Base-by-base conservation (phyloP, 2,113 vertebrate genomes). In the Zosterops japonicus region DNA sequence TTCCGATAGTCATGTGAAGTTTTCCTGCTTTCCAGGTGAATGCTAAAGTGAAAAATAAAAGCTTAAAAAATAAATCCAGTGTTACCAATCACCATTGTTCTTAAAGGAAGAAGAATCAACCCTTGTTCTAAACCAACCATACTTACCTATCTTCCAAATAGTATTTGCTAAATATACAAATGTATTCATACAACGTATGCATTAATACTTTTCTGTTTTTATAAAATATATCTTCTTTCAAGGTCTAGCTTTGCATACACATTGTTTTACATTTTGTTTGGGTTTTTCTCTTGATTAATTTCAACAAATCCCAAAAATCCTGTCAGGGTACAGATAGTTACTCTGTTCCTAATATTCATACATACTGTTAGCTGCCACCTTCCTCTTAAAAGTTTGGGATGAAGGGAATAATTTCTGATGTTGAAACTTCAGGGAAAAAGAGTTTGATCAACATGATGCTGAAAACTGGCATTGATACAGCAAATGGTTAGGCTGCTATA, bases 401-500 rank as follows among this genome's bases (percentile, higher is more conserved):
- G 28, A 94, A 94, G 31, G 50, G 24, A 89, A 78, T 65, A 33
- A 53, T 90, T 95, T 90, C 20, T 89, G 57, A 25, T 93, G 57
- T 46, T 82, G 64, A 88, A 90, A 91, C 27, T 41, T 89, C 28
- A 96, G 55, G 28, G 52, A 82, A 78, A 50, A 92, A 80, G 35
- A 74, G 46, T 55, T 89, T 76, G 44, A 97, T 97, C 77, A 87
- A 65, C 77, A 61, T 71, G 64, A 71, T 4, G 56, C 44, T 78
- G 92, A 90, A 87, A 94, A 94, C 19, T 90, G 57, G 71, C 68
- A 89, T 6, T 63, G 89, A 95, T 96, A 89, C 15, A 91, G 41
- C 35, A 96, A 96, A 94, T 89, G 35, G 60, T 70, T 93, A 88
- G 67, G 75, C 92, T 95, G n/a, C 53, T 96, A 33, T 71, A 97